Percentiles rank a stretch among this genome's conserved stretches.
These are phyloP conservation scores for Grus americana DNA, from an alignment of 2,113 vertebrate species.

Conservation along the genomic window DNA sequence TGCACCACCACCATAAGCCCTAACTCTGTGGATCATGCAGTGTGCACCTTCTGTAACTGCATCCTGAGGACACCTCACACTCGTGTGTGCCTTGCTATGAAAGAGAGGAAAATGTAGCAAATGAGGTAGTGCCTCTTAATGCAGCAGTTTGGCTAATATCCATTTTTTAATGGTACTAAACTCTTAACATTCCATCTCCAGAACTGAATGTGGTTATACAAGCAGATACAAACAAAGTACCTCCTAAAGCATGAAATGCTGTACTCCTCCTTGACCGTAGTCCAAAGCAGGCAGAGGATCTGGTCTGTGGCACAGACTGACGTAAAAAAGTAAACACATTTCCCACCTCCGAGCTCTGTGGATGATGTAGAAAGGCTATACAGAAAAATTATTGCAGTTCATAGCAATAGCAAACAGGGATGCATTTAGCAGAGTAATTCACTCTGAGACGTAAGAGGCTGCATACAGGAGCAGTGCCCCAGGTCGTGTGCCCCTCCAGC, in stretches of 20 bases:
- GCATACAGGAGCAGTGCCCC: background rate
- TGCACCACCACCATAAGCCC: background rate
- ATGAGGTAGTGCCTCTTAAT: background rate
- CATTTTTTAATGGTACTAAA: background rate
- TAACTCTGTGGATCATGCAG: background rate
- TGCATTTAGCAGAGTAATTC: background rate
- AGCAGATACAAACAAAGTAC: background rate
- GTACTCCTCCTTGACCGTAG: background rate
- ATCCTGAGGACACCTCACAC: background rate
- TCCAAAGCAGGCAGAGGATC: background rate
- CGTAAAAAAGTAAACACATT: background rate
- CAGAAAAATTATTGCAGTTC: background rate
- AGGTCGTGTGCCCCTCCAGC: background rate
- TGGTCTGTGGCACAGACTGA: background rate
- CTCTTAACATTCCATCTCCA: background rate
- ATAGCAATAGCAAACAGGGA: background rate
- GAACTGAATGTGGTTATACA: background rate
- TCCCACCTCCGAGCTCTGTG: background rate
- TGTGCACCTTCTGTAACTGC: rapidly evolving
- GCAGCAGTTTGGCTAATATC: background rate
- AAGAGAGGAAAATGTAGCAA: background rate
- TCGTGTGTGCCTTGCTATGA: background rate
- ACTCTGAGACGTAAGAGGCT: background rate
- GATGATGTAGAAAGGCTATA: background rate
- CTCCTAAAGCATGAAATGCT: background rate